Evolutionary conservation across 2,888 invertebrate species (phyloP), one percentile per base, ranked within the genome.

Genomic region (Rambutsinella grinnellia): DNA sequence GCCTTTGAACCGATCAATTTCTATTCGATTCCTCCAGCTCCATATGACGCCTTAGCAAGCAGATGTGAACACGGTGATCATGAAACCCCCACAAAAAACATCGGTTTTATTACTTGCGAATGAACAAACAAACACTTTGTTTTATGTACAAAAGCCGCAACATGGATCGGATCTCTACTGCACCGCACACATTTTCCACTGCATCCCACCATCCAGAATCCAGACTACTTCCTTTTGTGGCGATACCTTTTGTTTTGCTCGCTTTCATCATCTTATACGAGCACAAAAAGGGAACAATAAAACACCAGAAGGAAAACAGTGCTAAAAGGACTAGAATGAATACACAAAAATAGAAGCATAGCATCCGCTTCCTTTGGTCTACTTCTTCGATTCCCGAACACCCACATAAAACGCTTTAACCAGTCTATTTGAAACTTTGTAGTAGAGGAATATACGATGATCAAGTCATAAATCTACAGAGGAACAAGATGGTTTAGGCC

Each of bases 401-500:
- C 36, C 36, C 13, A 36, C 5, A 36, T 36, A 36, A 36, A 36
- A 36, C 5, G 36, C 36, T 36, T 13, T 13, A 36, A 36, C 5
- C 36, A 36, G 36, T 8, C 36, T 36, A 13, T 13, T 8, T 13
- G 36, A 36, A 36, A 13, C 36, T n/a, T n/a, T 8, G 36, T 36
- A 36, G 36, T 36, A 36, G 36, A n/a, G n/a, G n/a, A n/a, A n/a
- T n/a, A n/a, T n/a, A n/a, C n/a, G 26, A 21, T 56, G 74, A 74
- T 74, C 67, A 74, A 67, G 74, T 74, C 67, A 62, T 74, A 74
- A 74, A 74, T 74, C 74, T 61, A 27, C 23, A 47, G 36, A 21
- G 67, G 62, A 74, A 74, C 74, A 67, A 74, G 74, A 67, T 67
- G 67, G 36, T 68, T 67, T 62, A 53, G 61, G 47, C 61, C 62